Evolutionary conservation across 2,888 invertebrate genomes (phyloP).

Genomic region (Balanococcus diminutus): DNA sequence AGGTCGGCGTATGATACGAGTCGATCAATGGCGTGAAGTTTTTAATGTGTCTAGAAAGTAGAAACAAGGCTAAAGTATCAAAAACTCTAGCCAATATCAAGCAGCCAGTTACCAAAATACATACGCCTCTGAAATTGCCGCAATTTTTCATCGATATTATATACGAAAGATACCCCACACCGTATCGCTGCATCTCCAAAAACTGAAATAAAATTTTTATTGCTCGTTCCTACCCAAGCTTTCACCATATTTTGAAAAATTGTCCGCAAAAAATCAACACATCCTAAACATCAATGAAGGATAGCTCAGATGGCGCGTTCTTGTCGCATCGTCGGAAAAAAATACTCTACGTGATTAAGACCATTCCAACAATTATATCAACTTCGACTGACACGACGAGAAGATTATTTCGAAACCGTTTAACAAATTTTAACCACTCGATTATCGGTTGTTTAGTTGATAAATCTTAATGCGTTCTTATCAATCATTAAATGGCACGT

Average conservation of each 20-base stretch:
- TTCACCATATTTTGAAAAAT: neutral
- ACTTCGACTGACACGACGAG: neutral
- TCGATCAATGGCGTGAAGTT: conserved; percentile 10
- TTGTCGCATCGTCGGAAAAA: neutral
- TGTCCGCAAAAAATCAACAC: conserved; percentile 1
- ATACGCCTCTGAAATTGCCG: conserved; percentile 19
- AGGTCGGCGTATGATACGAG: neutral
- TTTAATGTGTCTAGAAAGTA: neutral
- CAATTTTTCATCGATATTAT: conserved; percentile 23
- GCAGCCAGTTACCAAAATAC: conserved; percentile 10
- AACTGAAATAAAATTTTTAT: conserved; percentile 19
- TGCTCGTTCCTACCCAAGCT: neutral
- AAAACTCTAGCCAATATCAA: neutral
- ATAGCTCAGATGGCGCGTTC: neutral
- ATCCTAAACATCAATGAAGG: neutral
- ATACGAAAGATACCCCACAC: neutral
- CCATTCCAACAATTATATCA: neutral
- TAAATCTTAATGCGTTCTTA: conserved; percentile 2
- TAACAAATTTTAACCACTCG: conserved; percentile 16
- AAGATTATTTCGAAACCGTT: neutral
- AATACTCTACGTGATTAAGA: neutral
- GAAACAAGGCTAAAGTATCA: neutral
- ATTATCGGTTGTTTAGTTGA: conserved; percentile 3
- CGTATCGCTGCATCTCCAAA: neutral
- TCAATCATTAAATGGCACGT: conserved; percentile 31